Evolutionary conservation across 2,888 invertebrate species (phyloP).

Genomic region (Tipula lateralis): DNA sequence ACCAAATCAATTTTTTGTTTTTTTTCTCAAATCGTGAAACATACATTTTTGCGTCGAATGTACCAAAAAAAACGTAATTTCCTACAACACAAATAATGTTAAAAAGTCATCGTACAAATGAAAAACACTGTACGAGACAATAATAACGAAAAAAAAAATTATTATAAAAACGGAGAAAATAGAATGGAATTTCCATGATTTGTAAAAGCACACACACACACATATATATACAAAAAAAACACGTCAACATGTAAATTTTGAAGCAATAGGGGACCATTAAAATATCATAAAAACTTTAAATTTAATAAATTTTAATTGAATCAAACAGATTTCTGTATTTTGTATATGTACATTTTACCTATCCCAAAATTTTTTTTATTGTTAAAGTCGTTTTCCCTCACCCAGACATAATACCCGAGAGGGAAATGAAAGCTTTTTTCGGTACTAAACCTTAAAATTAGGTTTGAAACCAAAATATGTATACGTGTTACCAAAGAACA

Average conservation of each 20-base stretch:
- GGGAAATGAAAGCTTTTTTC: background rate
- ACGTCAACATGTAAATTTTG: background rate
- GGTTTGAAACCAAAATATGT: background rate
- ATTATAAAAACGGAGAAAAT: background rate
- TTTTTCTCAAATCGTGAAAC: background rate
- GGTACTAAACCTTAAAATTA: background rate
- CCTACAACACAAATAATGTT: background rate
- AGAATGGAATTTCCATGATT: background rate
- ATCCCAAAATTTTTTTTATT: background rate
- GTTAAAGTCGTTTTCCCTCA: background rate
- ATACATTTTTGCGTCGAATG: background rate
- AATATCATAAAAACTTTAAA: conserved; percentile 11
- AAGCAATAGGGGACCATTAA: background rate
- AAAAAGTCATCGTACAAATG: background rate
- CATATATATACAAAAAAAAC: background rate
- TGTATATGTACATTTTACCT: background rate
- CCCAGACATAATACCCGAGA: background rate
- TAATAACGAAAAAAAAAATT: background rate
- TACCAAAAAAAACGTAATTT: background rate
- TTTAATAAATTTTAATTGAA: conserved; percentile 19
- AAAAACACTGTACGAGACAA: background rate
- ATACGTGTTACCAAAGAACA: background rate
- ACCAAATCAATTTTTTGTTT: background rate
- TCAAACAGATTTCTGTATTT: background rate
- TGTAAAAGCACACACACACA: background rate